Evolutionary conservation across 92 coral and sea anemone genomes (phyloP).

Genomic region (Parazoanthus swiftii): DNA sequence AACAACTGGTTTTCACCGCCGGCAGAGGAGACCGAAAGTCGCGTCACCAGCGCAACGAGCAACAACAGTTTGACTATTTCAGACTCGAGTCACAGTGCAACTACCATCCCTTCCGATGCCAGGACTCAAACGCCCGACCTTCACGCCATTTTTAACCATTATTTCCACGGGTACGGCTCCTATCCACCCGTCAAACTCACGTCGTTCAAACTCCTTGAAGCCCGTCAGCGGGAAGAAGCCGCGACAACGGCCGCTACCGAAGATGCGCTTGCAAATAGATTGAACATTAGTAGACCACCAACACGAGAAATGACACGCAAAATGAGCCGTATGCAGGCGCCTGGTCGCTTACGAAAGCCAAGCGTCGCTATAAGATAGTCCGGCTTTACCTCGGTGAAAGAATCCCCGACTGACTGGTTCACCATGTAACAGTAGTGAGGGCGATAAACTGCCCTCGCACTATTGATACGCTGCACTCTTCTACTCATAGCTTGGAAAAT

Average conservation of each 20-base stretch:
- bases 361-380: conserved; percentile 8
- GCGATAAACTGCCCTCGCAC: too few species aligned
- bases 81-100: conserved; percentile 31
- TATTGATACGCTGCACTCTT: too few species aligned
- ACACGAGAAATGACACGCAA: background rate
- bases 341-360: conserved; percentile 26
- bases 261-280: background rate
- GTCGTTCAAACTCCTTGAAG: conserved; percentile 33
- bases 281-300: background rate
- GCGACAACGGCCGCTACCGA: background rate
- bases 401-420: too few species aligned
- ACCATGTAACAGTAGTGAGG: too few species aligned
- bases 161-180: conserved; percentile 42
- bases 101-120: conserved; percentile 57
- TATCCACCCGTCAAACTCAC: conserved; percentile 54
- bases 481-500: too few species aligned
- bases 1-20: conserved; percentile 26
- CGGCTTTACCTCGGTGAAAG: too few species aligned
- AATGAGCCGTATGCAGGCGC: background rate
- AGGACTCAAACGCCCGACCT: conserved; percentile 76
- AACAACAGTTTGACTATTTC: conserved; percentile 40
- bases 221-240: conserved; percentile 15
- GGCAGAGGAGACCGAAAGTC: conserved; percentile 25
- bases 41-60: conserved; percentile 42
- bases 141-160: conserved; percentile 78